Percentiles rank a stretch among this genome's conserved stretches.
Evolutionary conservation across 2,797 vertebrate species (phyloP).

Genomic region (Acestrorhynchus altus): DNA sequence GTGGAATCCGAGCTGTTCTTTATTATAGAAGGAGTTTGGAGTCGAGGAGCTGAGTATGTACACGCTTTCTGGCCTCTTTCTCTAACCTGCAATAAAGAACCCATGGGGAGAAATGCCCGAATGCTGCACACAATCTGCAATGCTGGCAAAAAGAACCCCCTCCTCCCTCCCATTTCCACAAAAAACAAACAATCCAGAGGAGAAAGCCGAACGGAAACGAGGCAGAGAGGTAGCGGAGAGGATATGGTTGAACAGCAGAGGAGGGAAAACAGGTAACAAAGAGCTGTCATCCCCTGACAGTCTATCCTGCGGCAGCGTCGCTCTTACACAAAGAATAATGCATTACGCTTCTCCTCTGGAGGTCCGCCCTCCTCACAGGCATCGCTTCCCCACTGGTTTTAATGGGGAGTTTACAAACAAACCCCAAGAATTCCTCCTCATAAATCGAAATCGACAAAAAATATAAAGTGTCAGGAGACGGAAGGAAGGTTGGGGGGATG

Average conservation of each 20-base stretch:
- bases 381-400: conserved; percentile 55
- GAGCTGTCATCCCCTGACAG: conserved; percentile 67
- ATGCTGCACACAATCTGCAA: not conserved
- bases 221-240: not conserved
- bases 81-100: conserved; percentile 20
- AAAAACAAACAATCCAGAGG: conserved; percentile 41
- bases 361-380: conserved; percentile 17
- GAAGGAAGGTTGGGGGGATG: not conserved
- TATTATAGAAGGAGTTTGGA: conserved; percentile 9
- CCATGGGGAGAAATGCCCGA: conserved; percentile 1
- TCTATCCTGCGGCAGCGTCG: conserved; percentile 20
- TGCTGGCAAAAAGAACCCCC: too few species aligned
- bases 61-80: conserved; percentile 7
- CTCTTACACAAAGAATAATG: conserved; percentile 70
- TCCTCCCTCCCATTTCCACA: conserved; percentile 5
- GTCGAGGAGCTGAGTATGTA: conserved; percentile 10
- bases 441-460: conserved; percentile 29
- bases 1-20: not conserved
- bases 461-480: not conserved
- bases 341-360: conserved; percentile 56
- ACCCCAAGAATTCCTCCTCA: conserved; percentile 22
- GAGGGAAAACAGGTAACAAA: conserved; percentile 69
- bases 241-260: conserved; percentile 33
- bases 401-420: conserved; percentile 62
- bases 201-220: conserved; percentile 23